Conservation (phyloP, 2,888 invertebrate genomes). For the Drymonia ruficornis region DNA sequence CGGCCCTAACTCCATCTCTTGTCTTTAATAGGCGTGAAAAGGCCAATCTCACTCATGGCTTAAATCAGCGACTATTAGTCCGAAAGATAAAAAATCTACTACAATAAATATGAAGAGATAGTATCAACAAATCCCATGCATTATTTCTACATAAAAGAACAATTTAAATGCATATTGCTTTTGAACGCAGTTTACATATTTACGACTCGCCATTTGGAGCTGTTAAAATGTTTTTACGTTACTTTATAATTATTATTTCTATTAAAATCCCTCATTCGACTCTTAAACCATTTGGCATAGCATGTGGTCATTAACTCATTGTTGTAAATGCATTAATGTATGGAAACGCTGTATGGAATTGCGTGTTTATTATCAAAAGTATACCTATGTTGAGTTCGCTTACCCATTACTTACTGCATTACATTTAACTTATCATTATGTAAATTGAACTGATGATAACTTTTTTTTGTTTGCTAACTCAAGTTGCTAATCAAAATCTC, state of each 20-base stretch:
- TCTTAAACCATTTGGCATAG: constrained; percentile 30
- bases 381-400: constrained; percentile 48
- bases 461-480: constrained; percentile 13
- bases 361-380: constrained; percentile 59
- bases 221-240: constrained; percentile 41
- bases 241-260: constrained; percentile 32
- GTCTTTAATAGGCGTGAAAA: no score
- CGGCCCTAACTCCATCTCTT: no score
- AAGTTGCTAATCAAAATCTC: no score
- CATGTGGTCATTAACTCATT: constrained; percentile 31
- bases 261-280: constrained; percentile 31
- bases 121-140: neutral
- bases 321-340: constrained; percentile 32
- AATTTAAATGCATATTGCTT: constrained; percentile 28
- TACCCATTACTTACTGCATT: constrained; percentile 48
- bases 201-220: constrained; percentile 31
- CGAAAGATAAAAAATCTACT: no score
- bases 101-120: neutral
- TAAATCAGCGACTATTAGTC: no score
- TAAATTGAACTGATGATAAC: constrained; percentile 53
- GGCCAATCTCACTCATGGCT: no score
- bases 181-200: constrained; percentile 24
- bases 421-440: constrained; percentile 55
- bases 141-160: constrained; percentile 22
- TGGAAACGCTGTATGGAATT: constrained; percentile 46